A percentile compares a stretch with the other conserved stretches of the same genome.
Evolutionary conservation across 2,888 invertebrate genomes (phyloP).

Genomic region (Lasioglossum zephyrum): DNA sequence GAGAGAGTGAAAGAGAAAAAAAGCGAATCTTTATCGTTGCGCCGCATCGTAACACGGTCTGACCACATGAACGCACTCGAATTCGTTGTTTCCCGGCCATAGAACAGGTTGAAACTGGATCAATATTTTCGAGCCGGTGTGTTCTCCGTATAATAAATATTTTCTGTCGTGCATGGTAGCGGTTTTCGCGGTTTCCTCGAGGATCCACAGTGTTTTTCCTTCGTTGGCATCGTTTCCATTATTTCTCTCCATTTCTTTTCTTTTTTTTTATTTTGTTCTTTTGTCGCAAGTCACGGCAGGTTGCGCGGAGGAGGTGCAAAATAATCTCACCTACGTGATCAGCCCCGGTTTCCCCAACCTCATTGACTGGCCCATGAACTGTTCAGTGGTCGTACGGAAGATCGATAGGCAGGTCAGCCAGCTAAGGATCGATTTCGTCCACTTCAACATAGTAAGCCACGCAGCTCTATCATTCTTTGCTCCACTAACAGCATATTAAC

Average conservation of each 20-base stretch:
- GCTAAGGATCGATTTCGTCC: conserved; percentile 92
- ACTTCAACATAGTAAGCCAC: conserved; percentile 90
- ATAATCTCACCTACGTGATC: conserved; percentile 93
- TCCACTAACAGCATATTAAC: conserved; percentile 58
- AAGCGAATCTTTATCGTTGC: conserved; percentile 28
- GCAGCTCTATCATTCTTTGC: conserved; percentile 46
- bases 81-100: conserved; percentile 38
- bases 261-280: conserved; percentile 52
- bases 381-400: conserved; percentile 90
- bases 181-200: background rate
- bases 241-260: background rate
- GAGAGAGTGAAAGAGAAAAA: background rate
- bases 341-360: conserved; percentile 93
- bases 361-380: conserved; percentile 88
- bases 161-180: conserved; percentile 22
- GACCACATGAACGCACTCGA: conserved; percentile 35
- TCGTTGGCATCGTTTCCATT: background rate
- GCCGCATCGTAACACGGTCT: conserved; percentile 19
- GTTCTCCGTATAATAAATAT: conserved; percentile 13
- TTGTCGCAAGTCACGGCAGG: conserved; percentile 88
- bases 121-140: conserved; percentile 46
- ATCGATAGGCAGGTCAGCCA: conserved; percentile 93
- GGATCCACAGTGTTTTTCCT: too few species aligned
- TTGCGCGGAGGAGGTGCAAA: conserved; percentile 89
- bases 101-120: conserved; percentile 19